Conservation (phyloP, 1,140 invertebrate genomes). For the Drosophila santomea region DNA sequence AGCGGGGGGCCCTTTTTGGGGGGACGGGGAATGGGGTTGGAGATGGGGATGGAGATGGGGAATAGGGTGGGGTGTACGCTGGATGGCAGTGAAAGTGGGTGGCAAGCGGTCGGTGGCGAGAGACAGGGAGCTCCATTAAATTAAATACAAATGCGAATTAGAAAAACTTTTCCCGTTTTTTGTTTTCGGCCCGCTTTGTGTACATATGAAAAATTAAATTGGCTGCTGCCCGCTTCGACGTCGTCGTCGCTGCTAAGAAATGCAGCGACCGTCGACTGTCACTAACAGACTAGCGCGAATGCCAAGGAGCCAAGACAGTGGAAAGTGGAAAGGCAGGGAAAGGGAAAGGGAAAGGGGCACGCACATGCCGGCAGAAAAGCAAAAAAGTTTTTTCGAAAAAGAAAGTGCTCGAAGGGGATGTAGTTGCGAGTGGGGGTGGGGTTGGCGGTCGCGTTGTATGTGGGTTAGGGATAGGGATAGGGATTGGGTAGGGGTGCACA, state of each 20-base stretch:
- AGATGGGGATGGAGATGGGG: not conserved
- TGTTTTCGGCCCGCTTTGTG: constrained; percentile 19
- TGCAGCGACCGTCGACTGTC: constrained; percentile 44
- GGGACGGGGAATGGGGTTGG: not conserved
- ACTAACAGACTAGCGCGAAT: constrained; percentile 52
- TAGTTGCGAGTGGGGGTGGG: not conserved
- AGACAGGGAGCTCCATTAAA: constrained; percentile 56
- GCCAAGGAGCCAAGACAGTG: constrained; percentile 20
- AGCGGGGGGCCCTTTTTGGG: not conserved
- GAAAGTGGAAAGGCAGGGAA: no score
- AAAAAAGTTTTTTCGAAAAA: constrained; percentile 56
- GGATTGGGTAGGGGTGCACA: not conserved
- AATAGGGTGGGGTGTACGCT: no score
- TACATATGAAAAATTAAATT: constrained; percentile 71
- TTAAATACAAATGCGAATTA: constrained; percentile 82
- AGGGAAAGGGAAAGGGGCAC: not conserved
- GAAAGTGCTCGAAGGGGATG: constrained; percentile 35
- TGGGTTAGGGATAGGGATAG: not conserved
- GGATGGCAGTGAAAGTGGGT: not conserved
- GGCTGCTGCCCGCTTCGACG: constrained; percentile 43
- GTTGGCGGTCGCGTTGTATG: no score
- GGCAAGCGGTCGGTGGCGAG: not conserved
- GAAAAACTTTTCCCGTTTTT: constrained; percentile 63
- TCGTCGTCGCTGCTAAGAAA: not conserved
- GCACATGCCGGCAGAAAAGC: constrained; percentile 45